phyloP scores from a whole-genome alignment of 2,113 vertebrate genomes.

The Cheilinus undulatus region DNA sequence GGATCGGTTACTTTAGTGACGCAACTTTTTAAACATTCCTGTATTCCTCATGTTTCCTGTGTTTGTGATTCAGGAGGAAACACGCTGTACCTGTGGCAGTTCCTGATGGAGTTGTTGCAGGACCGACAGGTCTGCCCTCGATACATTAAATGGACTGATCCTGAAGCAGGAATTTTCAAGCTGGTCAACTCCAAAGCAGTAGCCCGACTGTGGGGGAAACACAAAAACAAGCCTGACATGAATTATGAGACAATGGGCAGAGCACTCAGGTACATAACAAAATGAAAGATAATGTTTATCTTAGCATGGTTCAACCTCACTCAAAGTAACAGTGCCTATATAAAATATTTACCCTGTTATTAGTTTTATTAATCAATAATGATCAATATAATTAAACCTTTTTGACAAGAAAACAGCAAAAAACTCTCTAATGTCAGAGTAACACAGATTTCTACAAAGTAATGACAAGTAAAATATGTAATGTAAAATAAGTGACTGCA shows the following conservation, averaged over 20 bases:
- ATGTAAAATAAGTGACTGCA: too few relatives aligned
- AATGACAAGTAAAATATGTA: too few relatives aligned
- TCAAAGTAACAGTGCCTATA: too few relatives aligned
- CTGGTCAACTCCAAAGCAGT: conserved; percentile 98
- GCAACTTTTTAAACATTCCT: not conserved
- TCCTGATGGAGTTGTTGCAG: conserved; percentile 95
- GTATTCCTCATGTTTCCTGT: conserved; percentile 12
- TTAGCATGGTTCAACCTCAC: too few relatives aligned
- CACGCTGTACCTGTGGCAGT: conserved; percentile 98
- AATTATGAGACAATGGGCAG: conserved; percentile 99
- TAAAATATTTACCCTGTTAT: too few relatives aligned
- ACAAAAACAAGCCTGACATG: conserved; percentile 99
- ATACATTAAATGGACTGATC: conserved; percentile 98
- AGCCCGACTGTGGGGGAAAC: conserved; percentile 95
- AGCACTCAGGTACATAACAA: conserved; percentile 96
- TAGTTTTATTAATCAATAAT: too few relatives aligned
- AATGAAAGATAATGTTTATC: too few relatives aligned
- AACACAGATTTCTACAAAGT: too few relatives aligned
- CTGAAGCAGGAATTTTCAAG: conserved; percentile 96
- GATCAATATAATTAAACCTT: too few relatives aligned
- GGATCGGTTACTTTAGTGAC: not conserved
- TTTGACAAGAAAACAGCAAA: too few relatives aligned
- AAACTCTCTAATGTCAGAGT: too few relatives aligned
- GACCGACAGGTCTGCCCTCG: conserved; percentile 96
- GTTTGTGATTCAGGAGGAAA: conserved; percentile 85